phyloP scores from a whole-genome alignment of 2,113 vertebrate genomes.

The Struthio camelus region DNA sequence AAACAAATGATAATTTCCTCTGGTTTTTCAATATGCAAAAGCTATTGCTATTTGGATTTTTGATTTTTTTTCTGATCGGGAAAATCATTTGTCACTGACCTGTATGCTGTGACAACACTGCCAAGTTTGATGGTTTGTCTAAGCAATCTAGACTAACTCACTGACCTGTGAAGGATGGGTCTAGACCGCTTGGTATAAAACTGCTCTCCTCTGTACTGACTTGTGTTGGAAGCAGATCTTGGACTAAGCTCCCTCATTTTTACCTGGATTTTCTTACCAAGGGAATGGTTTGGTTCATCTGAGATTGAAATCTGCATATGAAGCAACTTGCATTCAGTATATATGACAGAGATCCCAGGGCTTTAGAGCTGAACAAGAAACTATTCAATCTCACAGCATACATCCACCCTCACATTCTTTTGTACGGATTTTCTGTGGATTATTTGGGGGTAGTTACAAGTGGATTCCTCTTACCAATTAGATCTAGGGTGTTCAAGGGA shows the following conservation, averaged over 20 bases:
- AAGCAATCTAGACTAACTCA: neutral
- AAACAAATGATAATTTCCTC: neutral
- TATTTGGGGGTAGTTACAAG: neutral
- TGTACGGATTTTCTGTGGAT: neutral
- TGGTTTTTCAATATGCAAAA: neutral
- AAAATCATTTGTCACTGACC: neutral
- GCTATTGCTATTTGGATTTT: neutral
- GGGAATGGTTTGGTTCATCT: neutral
- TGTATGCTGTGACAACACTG: neutral
- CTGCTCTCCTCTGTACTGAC: neutral
- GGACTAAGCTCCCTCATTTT: neutral
- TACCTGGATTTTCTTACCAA: neutral
- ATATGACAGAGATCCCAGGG: neutral
- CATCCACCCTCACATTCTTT: neutral
- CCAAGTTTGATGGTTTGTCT: neutral
- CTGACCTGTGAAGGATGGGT: neutral
- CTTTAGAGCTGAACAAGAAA: neutral
- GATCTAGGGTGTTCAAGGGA: neutral
- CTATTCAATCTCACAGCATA: neutral
- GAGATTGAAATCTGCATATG: neutral
- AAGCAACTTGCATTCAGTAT: neutral
- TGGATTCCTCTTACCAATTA: neutral
- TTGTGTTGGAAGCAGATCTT: neutral
- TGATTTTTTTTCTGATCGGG: neutral
- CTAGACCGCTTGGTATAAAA: neutral